phyloP scores from a whole-genome alignment of 2,888 invertebrate genomes.

The Noctuana brunneofusca region DNA sequence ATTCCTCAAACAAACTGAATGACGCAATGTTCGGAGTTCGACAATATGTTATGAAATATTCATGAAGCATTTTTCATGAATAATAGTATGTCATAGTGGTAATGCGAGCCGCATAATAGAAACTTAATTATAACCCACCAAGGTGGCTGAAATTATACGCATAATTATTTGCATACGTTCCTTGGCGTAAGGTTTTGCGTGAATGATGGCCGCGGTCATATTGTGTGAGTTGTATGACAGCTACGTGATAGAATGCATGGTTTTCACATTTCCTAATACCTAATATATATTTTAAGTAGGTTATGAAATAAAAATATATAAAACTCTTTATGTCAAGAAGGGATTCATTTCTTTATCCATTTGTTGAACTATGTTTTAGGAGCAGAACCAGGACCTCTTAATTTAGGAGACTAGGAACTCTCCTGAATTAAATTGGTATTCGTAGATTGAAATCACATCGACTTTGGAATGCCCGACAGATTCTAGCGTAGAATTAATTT shows the following conservation, averaged over 20 bases:
- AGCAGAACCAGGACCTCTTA: too few species aligned
- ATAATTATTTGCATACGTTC: constrained; percentile 24
- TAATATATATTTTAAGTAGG: not conserved
- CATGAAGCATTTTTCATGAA: not conserved
- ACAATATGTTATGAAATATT: constrained; percentile 1
- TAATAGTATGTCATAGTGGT: constrained; percentile 6
- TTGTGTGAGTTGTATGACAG: constrained; percentile 7
- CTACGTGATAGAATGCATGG: constrained; percentile 23
- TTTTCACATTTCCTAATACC: constrained; percentile 8
- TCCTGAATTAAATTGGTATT: too few species aligned
- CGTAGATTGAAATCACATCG: not conserved
- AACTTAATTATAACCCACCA: constrained; percentile 13
- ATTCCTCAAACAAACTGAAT: not conserved
- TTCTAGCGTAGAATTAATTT: not conserved
- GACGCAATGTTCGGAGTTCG: not conserved
- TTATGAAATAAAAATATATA: not conserved
- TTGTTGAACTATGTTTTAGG: too few species aligned
- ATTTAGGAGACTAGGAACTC: too few species aligned
- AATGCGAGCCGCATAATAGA: constrained; percentile 28
- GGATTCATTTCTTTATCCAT: too few species aligned
- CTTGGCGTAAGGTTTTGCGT: not conserved
- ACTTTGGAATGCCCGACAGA: too few species aligned
- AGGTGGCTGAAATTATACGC: constrained; percentile 7
- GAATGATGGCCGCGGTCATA: constrained; percentile 22
- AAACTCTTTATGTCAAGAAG: too few species aligned